These are phyloP conservation scores for Ennomos erosarius DNA, from an alignment of 2,888 invertebrate genomes.

Conservation along the genomic window DNA sequence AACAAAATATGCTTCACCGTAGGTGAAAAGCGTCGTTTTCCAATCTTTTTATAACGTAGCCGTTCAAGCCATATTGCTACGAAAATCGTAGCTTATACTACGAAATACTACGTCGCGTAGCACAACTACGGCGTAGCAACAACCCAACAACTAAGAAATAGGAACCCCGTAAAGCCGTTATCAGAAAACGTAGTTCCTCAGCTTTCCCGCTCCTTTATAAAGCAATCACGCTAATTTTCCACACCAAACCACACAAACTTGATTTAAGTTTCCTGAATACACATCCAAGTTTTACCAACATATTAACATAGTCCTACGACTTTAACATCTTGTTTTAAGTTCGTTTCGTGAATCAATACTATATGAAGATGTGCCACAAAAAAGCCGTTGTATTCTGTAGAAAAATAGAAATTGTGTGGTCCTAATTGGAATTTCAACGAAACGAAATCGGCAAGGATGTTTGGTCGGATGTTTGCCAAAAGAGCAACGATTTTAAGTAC, in stretches of 20 bases:
- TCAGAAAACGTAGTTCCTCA: not conserved
- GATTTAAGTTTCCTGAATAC: constrained; percentile 22
- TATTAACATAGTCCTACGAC: constrained; percentile 19
- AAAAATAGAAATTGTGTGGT: not conserved
- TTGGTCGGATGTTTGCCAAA: no score
- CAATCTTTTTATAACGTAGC: no score
- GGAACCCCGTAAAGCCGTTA: no score
- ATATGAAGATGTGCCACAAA: constrained; percentile 12
- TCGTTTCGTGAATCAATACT: constrained; percentile 14
- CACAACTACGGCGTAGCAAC: no score
- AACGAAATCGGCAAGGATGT: no score
- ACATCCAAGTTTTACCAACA: constrained; percentile 19
- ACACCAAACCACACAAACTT: constrained; percentile 17
- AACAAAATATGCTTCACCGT: no score
- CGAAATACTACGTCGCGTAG: no score
- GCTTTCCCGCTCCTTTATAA: constrained; percentile 6
- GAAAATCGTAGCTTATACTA: no score
- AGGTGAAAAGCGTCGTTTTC: no score
- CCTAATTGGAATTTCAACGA: not conserved
- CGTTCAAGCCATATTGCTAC: no score
- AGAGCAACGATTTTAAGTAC: no score
- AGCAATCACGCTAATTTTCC: constrained; percentile 19
- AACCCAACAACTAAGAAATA: no score
- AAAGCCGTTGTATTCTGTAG: not conserved
- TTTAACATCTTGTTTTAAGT: constrained; percentile 11